Evolutionary conservation across 2,888 invertebrate genomes (phyloP).

Genomic region (Pimpla rufipes): DNA sequence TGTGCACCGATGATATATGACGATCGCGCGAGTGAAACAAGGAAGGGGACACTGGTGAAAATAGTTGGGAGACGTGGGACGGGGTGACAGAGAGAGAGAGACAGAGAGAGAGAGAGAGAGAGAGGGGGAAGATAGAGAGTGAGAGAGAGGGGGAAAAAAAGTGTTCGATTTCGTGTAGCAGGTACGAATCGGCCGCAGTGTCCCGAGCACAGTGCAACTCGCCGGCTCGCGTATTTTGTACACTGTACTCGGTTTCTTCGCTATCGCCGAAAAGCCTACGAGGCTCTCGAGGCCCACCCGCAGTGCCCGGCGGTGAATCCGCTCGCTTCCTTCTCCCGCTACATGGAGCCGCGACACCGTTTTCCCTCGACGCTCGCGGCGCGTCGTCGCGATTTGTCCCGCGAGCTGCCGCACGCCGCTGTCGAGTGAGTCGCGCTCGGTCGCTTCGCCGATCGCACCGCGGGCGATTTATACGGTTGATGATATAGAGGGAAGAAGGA

Average conservation of each 20-base stretch:
- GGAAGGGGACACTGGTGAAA: not conserved
- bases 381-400: no score
- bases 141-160: not conserved
- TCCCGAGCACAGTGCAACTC: constrained; percentile 39
- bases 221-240: constrained; percentile 49
- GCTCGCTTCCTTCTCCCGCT: no score
- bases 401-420: no score
- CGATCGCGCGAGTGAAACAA: constrained; percentile 3
- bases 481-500: no score
- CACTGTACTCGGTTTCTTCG: constrained; percentile 5
- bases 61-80: not conserved
- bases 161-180: not conserved
- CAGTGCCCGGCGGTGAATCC: no score
- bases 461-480: no score
- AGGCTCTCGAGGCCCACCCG: no score
- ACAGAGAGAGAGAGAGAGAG: not conserved
- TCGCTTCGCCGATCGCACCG: no score
- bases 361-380: no score
- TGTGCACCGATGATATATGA: not conserved
- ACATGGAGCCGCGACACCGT: no score
- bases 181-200: constrained; percentile 48
- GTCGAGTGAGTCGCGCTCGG: no score
- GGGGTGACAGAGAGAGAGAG: no score
- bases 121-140: not conserved
- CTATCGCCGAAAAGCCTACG: constrained; percentile 45